Conservation (phyloP, 1,140 invertebrate genomes). For the Drosophila ficusphila region DNA sequence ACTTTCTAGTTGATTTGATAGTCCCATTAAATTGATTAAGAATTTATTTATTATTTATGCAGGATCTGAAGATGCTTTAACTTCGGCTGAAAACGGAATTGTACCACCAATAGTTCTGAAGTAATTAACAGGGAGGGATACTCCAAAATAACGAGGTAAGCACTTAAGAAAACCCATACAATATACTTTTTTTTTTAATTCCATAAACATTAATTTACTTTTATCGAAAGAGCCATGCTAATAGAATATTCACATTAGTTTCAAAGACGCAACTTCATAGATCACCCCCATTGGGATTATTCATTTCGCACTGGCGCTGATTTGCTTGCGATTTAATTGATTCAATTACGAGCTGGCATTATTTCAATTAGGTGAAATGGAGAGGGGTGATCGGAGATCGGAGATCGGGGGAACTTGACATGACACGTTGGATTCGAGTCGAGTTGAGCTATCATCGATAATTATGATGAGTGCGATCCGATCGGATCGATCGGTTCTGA, state of each 20-base stretch:
- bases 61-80: no score
- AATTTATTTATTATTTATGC: no score
- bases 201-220: neutral
- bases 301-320: slow-evolving; percentile 16
- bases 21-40: no score
- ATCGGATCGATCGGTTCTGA: slow-evolving; percentile 33
- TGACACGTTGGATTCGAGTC: slow-evolving; percentile 27
- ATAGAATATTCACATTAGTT: neutral
- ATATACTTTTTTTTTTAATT: neutral
- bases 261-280: neutral
- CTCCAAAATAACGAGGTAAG: no score
- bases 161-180: no score
- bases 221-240: neutral
- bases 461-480: slow-evolving; percentile 40
- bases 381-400: neutral
- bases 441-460: slow-evolving; percentile 33
- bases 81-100: no score
- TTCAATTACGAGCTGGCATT: slow-evolving; percentile 37
- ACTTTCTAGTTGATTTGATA: no score
- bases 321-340: slow-evolving; percentile 39
- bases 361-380: slow-evolving; percentile 29
- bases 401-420: neutral
- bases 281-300: slow-evolving; percentile 6
- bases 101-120: no score
- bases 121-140: no score